A percentile compares a stretch with the other conserved stretches of the same genome.
phyloP scores from a whole-genome alignment of 1,140 invertebrate genomes.

The Drosophila quadrilineata region DNA sequence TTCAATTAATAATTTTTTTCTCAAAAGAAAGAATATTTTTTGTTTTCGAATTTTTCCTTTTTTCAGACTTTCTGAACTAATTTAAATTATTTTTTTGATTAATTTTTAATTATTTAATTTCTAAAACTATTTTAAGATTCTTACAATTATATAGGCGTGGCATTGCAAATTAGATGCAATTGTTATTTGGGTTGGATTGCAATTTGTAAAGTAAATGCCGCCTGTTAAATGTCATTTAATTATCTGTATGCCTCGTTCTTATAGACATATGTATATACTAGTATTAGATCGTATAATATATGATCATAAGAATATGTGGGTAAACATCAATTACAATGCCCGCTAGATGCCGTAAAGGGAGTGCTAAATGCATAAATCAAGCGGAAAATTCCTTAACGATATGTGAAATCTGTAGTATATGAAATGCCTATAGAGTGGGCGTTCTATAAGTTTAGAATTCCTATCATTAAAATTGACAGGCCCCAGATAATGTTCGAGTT shows the following conservation, averaged over 20 bases:
- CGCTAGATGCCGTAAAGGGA: constrained; percentile 28
- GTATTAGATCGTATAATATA: too few species aligned
- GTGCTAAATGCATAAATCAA: constrained; percentile 52
- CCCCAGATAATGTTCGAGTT: constrained; percentile 6
- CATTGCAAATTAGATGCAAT: constrained; percentile 42
- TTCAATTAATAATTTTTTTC: too few species aligned
- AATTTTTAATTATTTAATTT: too few species aligned
- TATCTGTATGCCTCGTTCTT: constrained; percentile 2
- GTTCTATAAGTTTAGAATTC: too few species aligned
- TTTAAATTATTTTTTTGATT: too few species aligned
- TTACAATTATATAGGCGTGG: too few species aligned
- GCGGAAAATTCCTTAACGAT: constrained; percentile 59
- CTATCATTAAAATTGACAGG: constrained; percentile 8
- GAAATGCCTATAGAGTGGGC: background rate
- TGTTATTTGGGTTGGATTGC: constrained; percentile 35
- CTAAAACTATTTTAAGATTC: too few species aligned
- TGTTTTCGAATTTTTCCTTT: too few species aligned
- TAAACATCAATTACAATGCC: too few species aligned
- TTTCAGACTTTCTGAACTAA: too few species aligned
- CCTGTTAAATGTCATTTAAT: constrained; percentile 16
- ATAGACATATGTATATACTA: background rate
- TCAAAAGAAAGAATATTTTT: too few species aligned
- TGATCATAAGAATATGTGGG: too few species aligned
- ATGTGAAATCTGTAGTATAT: constrained; percentile 2
- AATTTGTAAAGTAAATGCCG: constrained; percentile 20